Evolutionary conservation across 2,113 vertebrate species (phyloP).

Genomic region (Elachura formosa): DNA sequence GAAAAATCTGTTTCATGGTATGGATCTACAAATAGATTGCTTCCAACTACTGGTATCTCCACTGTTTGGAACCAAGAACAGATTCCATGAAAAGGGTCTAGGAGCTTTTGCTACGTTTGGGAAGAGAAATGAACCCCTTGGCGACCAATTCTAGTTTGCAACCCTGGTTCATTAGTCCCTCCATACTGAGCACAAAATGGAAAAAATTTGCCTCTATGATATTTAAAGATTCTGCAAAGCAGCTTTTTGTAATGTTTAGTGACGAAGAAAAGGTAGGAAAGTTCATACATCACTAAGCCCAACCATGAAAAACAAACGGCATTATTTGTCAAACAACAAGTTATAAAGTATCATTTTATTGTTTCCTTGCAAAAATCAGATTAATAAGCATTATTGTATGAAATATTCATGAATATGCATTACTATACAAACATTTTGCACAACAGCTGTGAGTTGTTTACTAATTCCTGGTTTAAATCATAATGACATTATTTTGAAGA

Average conservation of each 20-base stretch:
- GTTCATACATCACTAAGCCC: not conserved
- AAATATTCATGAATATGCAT: constrained; percentile 71
- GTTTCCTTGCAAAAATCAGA: constrained; percentile 48
- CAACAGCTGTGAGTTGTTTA: constrained; percentile 80
- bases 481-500: constrained; percentile 70
- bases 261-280: not conserved
- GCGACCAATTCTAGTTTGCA: not conserved
- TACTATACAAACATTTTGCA: constrained; percentile 70
- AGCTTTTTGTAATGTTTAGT: not conserved
- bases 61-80: not conserved
- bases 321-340: constrained; percentile 31
- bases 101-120: not conserved
- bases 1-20: not conserved
- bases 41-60: not conserved
- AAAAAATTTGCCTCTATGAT: not conserved
- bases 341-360: not conserved
- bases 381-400: constrained; percentile 48
- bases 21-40: accelerated
- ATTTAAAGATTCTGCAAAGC: not conserved
- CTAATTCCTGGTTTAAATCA: constrained; percentile 79
- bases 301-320: not conserved
- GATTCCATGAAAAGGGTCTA: not conserved
- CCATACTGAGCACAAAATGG: accelerated
- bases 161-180: not conserved
- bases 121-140: not conserved